Base-by-base conservation (phyloP, 2,113 vertebrate genomes). In the Nestor notabilis region DNA sequence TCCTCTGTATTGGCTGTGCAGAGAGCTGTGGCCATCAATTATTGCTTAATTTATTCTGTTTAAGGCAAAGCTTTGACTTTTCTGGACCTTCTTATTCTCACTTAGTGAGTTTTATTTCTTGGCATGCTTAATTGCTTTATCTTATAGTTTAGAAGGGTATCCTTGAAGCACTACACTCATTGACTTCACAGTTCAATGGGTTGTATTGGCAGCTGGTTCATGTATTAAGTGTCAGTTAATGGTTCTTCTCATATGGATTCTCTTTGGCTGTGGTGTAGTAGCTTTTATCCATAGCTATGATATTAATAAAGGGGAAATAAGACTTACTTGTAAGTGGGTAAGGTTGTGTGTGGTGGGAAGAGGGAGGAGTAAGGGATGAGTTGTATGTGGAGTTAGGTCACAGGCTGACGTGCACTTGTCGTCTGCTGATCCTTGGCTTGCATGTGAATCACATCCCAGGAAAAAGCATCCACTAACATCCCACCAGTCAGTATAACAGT, bases 201-300 rank as follows among this genome's bases (percentile, higher is more conserved):
- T 41, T 49, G 21, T 18, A 12, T 4, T 29, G 58, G 52, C 89
- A 85, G 43, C 44, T 81, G 27, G 39, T 9, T 68, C 20, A 1
- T 7, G 6, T 11, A 39, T 0, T 9, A 39, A 84, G 50, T 11
- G 44, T 25, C 77, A 20, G 29, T 64, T 64, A 50, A 1, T 18
- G 41, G 16, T 21, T 61, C 49, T 58, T 70, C 28, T 52, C 24
- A 2, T 44, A 0, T 1, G 12, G 19, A 2, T 13, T 29, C 7
- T 1, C 28, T 70, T 44, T 20, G 35, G 28, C 15, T 49, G 43
- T 20, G 35, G 3, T 37, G 4, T 7, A 11, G 11, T 25, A 27
- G 31, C 3, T 13, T 50, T 50, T 9, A 2, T 23, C 8, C 33
- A 1, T 9, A 11, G 23, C 3, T 5, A 0, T 0, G 9, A 3